Evolutionary conservation across 2,888 invertebrate genomes (phyloP).

Genomic region (Asteroscopus sphinx): DNA sequence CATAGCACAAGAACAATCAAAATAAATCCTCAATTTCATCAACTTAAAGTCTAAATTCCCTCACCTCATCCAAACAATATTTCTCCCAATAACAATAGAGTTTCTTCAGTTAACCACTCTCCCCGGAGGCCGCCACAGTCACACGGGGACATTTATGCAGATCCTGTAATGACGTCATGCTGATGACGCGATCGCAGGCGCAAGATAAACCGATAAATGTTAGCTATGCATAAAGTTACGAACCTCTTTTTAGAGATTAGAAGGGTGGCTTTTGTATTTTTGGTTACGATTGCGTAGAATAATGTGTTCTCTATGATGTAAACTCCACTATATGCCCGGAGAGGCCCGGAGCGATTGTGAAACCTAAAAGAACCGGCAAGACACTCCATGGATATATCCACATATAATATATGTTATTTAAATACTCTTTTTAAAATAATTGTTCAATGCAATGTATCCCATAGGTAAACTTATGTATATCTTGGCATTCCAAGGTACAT

Average conservation of each 20-base stretch:
- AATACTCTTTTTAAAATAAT: too few relatives aligned
- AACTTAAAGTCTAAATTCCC: slow-evolving; percentile 23
- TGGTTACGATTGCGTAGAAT: slow-evolving; percentile 3
- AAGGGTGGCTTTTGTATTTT: slow-evolving; percentile 25
- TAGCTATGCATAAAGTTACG: slow-evolving; percentile 54
- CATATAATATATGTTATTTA: too few relatives aligned
- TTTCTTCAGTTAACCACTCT: slow-evolving; percentile 34
- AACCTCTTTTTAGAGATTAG: slow-evolving; percentile 29
- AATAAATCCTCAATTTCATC: slow-evolving; percentile 12
- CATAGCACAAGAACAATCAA: slow-evolving; percentile 16
- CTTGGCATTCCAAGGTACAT: too few relatives aligned
- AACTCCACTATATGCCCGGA: too few relatives aligned
- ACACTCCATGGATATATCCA: too few relatives aligned
- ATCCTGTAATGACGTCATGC: slow-evolving; percentile 63
- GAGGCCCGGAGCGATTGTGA: too few relatives aligned
- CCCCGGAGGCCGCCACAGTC: slow-evolving; percentile 68
- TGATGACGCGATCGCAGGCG: slow-evolving; percentile 39
- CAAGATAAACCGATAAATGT: slow-evolving; percentile 57
- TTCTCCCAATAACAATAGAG: slow-evolving; percentile 38
- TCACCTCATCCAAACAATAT: background rate
- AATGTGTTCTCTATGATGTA: too few relatives aligned
- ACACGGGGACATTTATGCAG: slow-evolving; percentile 84
- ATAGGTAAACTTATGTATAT: too few relatives aligned
- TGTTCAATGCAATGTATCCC: too few relatives aligned
- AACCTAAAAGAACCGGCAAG: too few relatives aligned